Conservation (phyloP, 2,888 invertebrate genomes). For the Tryphoninae sp. region DNA sequence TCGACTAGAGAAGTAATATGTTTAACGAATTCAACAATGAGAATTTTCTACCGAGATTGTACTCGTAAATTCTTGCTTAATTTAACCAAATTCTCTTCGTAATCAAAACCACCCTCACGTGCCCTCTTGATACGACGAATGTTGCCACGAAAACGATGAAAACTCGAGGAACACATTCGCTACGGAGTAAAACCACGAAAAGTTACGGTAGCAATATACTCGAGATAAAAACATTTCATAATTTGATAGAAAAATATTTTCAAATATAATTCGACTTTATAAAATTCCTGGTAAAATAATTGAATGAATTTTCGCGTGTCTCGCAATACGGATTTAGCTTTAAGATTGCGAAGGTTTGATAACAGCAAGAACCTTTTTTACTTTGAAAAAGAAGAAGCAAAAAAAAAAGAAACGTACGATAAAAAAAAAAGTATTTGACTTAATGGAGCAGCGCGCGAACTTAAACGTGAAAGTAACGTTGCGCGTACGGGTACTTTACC, state of each 20-base stretch:
- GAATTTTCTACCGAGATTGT: no score
- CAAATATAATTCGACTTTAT: slow-evolving; percentile 17
- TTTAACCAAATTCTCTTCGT: slow-evolving; percentile 34
- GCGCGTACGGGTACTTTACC: neutral
- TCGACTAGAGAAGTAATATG: no score
- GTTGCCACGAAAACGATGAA: slow-evolving; percentile 10
- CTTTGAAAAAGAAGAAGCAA: no score
- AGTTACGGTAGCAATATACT: neutral
- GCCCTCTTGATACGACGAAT: neutral
- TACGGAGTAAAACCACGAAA: neutral
- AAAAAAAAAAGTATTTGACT: neutral
- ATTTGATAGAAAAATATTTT: slow-evolving; percentile 25
- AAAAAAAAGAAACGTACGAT: neutral
- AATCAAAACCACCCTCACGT: slow-evolving; percentile 26
- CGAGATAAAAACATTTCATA: slow-evolving; percentile 19
- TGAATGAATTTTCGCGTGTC: neutral
- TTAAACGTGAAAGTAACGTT: neutral
- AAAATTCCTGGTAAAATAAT: slow-evolving; percentile 7
- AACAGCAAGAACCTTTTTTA: neutral
- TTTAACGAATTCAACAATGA: no score
- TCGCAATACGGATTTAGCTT: neutral
- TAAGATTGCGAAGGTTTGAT: neutral
- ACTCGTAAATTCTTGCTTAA: slow-evolving; percentile 4
- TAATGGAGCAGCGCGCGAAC: neutral
- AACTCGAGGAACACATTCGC: slow-evolving; percentile 16